Percentiles rank a stretch among this genome's conserved stretches.
These are phyloP conservation scores for Crocodylus rhombifer DNA, from an alignment of 2,797 vertebrate genomes.

Conservation along the genomic window DNA sequence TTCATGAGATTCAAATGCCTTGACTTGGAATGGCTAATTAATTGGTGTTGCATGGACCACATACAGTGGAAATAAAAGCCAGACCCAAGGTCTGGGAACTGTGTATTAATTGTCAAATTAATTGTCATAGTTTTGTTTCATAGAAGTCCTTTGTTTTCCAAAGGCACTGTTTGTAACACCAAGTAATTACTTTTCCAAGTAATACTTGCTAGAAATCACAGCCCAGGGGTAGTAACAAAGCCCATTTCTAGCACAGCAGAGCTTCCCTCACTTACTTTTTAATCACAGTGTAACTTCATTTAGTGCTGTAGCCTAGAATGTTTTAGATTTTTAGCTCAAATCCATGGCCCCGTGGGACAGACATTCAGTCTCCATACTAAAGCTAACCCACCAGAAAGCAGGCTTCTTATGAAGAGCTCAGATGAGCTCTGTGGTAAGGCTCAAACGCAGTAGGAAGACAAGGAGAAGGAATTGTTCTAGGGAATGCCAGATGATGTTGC, in stretches of 20 bases:
- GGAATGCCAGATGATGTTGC: not conserved
- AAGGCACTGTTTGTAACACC: not conserved
- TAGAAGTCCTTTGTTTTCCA: not conserved
- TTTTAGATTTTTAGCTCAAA: not conserved
- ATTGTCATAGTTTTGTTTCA: not conserved
- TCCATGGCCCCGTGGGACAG: not conserved
- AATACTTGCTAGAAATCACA: not conserved
- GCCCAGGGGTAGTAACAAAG: not conserved
- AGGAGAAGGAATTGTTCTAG: not conserved
- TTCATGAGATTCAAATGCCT: not conserved
- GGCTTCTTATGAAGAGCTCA: not conserved
- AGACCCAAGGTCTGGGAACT: not conserved
- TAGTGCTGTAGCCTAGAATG: not conserved
- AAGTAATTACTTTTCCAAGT: not conserved
- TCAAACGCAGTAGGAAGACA: not conserved
- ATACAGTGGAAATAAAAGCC: not conserved
- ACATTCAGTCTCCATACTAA: not conserved
- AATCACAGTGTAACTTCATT: not conserved
- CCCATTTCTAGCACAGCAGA: not conserved
- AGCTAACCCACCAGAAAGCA: not conserved
- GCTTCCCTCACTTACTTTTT: not conserved
- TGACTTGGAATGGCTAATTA: not conserved
- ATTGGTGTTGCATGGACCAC: not conserved
- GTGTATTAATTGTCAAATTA: not conserved
- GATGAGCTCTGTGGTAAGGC: rapidly evolving